Evolutionary conservation across 2,888 invertebrate species (phyloP), one percentile per base, ranked within the genome.

Genomic region (Archips crataeganus): DNA sequence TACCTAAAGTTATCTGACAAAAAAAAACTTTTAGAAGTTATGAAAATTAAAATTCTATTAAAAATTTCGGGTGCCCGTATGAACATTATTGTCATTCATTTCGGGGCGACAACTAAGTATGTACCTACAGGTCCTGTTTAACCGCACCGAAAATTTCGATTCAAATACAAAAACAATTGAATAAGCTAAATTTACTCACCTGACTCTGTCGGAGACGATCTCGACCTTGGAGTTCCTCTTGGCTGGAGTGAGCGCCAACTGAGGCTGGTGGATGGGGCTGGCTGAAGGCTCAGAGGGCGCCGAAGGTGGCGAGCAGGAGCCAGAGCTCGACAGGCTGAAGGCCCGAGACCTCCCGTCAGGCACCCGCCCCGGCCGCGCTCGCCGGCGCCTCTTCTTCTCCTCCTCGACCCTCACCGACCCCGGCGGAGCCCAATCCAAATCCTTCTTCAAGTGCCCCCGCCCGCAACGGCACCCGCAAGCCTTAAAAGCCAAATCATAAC

Each of bases 381-480:
- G 88, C 66, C 94, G 86, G 42, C 94, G 91, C 47, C 93, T 90
- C 84, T 93, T 91, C 85, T 94, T 93, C 72, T 94, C 92, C 34
- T 94, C 93, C 59, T 94, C 92, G 10, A 88, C 88, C 49, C 91
- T 94, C 64, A 96, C 95, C 54, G 96, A 95, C 49, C 96, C 96
- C 51, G 97, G 97, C 70, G 98, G 96, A 85, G 97, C 95, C 98
- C 99, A 99, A 88, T 99, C 98, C 67, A 98, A 95, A 92, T 99
- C 99, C 91, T 99, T 99, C 86, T 98, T 97, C 81, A 99, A 91
- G 85, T 99, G 98, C 6, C 99, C 99, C 45, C 98, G 96, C 3
- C 98, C 98, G 92, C 99, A 99, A 78, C 97, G 97, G 93, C 99
- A 99, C 57, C 97, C 97, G 94, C 99, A 99, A 8, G 98, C 98